Evolutionary conservation across 2,888 invertebrate species (phyloP).

Genomic region (Eristalis tenax): DNA sequence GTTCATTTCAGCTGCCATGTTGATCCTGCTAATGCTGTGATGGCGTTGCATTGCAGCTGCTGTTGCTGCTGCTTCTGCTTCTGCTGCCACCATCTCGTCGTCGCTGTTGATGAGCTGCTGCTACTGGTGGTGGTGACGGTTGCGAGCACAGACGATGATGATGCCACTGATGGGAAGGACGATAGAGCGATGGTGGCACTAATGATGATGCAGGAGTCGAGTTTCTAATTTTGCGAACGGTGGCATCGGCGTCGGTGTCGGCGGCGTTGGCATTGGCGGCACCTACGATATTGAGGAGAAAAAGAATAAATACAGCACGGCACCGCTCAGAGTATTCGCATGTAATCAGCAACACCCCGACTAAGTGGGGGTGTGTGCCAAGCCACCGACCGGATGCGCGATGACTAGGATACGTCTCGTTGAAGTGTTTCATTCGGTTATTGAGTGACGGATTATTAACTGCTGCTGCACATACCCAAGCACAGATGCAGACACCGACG

Average conservation of each 20-base stretch:
- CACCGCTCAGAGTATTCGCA: slow-evolving; percentile 38
- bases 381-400: background rate
- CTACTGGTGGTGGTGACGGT: background rate
- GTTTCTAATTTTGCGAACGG: slow-evolving; percentile 54
- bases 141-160: background rate
- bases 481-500: background rate
- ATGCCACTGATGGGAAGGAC: slow-evolving; percentile 28
- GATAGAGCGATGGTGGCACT: slow-evolving; percentile 52
- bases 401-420: slow-evolving; percentile 15
- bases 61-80: background rate
- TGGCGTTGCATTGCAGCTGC: background rate
- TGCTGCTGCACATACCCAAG: background rate
- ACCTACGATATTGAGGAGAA: slow-evolving; percentile 53
- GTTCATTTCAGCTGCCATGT: slow-evolving; percentile 68
- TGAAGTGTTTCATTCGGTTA: slow-evolving; percentile 33
- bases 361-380: slow-evolving; percentile 1
- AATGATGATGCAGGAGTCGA: slow-evolving; percentile 68
- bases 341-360: slow-evolving; percentile 55
- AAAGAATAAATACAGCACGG: slow-evolving; percentile 41
- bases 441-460: slow-evolving; percentile 50
- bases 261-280: background rate
- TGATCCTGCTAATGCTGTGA: slow-evolving; percentile 67
- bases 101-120: slow-evolving; percentile 8
- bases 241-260: background rate
- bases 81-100: slow-evolving; percentile 6